Percentiles rank a stretch among this genome's conserved stretches.
These are phyloP conservation scores for Ammodramus savannarum DNA, from an alignment of 2,113 vertebrate species.

Conservation along the genomic window DNA sequence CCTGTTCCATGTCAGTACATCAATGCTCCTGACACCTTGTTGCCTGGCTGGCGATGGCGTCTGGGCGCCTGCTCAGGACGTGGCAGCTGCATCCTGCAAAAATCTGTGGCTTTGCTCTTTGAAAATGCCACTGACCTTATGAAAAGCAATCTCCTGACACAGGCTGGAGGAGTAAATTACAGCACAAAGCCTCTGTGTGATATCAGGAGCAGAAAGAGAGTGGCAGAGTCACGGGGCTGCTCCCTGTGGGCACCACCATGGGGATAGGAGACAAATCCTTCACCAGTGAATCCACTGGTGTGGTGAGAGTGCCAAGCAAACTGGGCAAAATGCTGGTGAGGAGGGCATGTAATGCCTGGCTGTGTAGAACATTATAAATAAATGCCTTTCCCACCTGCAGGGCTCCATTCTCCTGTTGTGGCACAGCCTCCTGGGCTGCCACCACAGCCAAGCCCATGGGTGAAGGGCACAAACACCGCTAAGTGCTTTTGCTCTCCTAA, in stretches of 20 bases:
- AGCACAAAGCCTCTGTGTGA: neutral
- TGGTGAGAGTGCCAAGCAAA: neutral
- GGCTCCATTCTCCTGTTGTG: neutral
- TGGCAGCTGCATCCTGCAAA: neutral
- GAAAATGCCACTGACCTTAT: neutral
- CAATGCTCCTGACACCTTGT: neutral
- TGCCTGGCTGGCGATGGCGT: neutral
- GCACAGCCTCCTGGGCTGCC: too few species aligned
- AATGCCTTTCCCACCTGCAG: neutral
- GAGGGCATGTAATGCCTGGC: neutral
- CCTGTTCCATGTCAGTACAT: neutral
- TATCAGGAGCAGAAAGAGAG: neutral
- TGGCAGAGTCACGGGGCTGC: neutral
- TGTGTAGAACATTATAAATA: neutral
- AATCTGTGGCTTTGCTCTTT: neutral
- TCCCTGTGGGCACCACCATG: fast-evolving
- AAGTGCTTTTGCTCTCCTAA: neutral
- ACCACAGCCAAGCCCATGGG: neutral
- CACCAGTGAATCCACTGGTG: fast-evolving
- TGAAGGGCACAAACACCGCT: neutral
- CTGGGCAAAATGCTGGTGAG: neutral
- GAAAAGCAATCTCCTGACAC: neutral
- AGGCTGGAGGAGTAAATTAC: neutral
- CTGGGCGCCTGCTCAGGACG: fast-evolving
- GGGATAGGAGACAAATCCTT: neutral